Evolutionary conservation across 2,888 invertebrate genomes (phyloP).

Genomic region (Dione juno): DNA sequence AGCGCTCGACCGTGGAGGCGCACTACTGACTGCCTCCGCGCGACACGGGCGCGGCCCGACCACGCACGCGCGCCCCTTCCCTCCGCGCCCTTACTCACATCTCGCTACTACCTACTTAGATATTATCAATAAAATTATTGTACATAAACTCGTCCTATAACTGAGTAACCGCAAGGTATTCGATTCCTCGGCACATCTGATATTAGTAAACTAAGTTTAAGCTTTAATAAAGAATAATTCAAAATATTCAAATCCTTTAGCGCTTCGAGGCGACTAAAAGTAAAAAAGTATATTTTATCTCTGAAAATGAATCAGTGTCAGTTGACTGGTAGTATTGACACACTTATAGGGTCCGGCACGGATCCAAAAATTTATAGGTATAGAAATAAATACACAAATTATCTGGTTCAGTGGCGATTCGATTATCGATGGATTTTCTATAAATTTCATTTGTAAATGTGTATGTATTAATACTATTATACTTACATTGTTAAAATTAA

Average conservation of each 20-base stretch:
- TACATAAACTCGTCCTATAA: conserved; percentile 65
- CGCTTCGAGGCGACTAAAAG: neutral
- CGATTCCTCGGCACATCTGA: conserved; percentile 4
- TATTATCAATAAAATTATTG: conserved; percentile 83
- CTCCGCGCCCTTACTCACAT: conserved; percentile 69
- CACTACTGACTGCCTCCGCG: conserved; percentile 62
- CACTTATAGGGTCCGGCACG: conserved; percentile 51
- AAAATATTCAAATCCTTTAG: neutral
- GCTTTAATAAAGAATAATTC: neutral
- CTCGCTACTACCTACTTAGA: conserved; percentile 76
- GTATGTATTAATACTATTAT: neutral
- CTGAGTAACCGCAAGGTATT: conserved; percentile 3
- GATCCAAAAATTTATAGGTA: conserved; percentile 57
- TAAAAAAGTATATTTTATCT: conserved; percentile 7
- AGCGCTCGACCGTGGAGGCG: conserved; percentile 54
- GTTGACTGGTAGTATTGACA: conserved; percentile 40
- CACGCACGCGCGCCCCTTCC: conserved; percentile 64
- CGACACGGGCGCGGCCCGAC: conserved; percentile 61
- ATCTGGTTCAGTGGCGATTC: conserved; percentile 51
- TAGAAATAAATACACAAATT: conserved; percentile 46
- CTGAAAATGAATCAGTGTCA: conserved; percentile 26
- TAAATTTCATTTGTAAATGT: neutral
- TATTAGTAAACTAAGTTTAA: neutral
- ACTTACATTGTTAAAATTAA: neutral
- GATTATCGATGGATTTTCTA: conserved; percentile 5